A percentile compares a stretch with the other conserved stretches of the same genome.
Conservation (phyloP, 2,797 vertebrate genomes). For the Erethizon dorsatum region DNA sequence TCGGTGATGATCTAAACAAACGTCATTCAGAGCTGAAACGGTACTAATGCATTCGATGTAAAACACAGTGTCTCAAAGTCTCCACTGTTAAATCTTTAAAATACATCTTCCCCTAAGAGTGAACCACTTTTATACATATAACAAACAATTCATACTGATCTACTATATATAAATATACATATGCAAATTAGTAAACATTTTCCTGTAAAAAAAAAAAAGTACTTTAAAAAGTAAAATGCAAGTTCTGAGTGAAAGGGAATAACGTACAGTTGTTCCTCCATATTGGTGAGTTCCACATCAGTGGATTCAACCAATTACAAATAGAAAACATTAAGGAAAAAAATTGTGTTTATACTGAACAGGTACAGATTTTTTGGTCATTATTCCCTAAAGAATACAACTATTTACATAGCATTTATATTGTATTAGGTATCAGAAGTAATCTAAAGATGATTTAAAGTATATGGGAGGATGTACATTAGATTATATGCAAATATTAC, state of each 20-base stretch:
- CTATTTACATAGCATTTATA: background rate
- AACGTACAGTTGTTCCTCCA: background rate
- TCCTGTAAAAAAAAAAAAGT: background rate
- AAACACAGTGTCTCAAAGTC: background rate
- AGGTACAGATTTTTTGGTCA: background rate
- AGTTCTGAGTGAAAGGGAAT: slow-evolving; percentile 47
- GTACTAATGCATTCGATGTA: background rate
- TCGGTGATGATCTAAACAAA: slow-evolving; percentile 44
- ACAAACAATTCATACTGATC: slow-evolving; percentile 2
- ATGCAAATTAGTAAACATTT: slow-evolving; percentile 46
- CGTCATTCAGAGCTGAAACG: slow-evolving; percentile 8
- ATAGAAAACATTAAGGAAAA: background rate
- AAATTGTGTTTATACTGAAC: background rate
- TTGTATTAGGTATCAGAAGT: background rate
- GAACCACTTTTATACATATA: slow-evolving; percentile 11
- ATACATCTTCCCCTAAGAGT: background rate
- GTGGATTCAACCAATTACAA: background rate
- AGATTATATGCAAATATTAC: background rate
- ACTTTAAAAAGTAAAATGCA: slow-evolving; percentile 59
- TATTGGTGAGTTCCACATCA: background rate
- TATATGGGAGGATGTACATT: background rate
- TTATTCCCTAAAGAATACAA: background rate
- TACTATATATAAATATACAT: background rate
- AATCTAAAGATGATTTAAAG: background rate
- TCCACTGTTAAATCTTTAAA: slow-evolving; percentile 26